Conservation (phyloP, 2,888 invertebrate genomes). For the Dusona sp. region DNA sequence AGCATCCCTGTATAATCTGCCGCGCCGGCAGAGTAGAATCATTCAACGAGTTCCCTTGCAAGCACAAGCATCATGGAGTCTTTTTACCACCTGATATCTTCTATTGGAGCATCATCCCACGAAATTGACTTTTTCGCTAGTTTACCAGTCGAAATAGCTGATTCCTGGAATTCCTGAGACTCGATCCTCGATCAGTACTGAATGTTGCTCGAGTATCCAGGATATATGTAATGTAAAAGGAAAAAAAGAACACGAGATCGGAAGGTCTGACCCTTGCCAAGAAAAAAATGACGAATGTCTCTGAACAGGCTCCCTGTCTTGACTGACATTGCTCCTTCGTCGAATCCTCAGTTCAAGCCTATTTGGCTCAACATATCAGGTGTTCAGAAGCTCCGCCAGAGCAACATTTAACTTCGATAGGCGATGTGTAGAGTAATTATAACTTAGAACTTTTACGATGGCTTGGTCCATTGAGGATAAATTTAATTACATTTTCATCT, state of each 20-base stretch:
- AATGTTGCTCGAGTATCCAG: conserved; percentile 44
- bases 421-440: too few relatives aligned
- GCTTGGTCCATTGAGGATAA: too few relatives aligned
- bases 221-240: not conserved
- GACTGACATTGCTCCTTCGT: too few relatives aligned
- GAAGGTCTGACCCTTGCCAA: too few relatives aligned
- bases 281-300: not conserved
- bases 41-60: conserved; percentile 32
- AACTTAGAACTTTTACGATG: too few relatives aligned
- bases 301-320: too few relatives aligned
- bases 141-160: conserved; percentile 48
- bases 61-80: conserved; percentile 47
- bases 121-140: conserved; percentile 37
- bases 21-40: conserved; percentile 16
- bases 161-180: conserved; percentile 41
- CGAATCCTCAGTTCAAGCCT: too few relatives aligned
- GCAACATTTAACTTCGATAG: too few relatives aligned
- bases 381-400: too few relatives aligned
- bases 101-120: conserved; percentile 15
- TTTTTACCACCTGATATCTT: conserved; percentile 33
- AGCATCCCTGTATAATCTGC: conserved; percentile 22
- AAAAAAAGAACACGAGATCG: too few relatives aligned
- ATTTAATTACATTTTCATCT: too few relatives aligned
- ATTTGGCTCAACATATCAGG: too few relatives aligned
- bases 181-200: conserved; percentile 43